Percentiles rank a stretch among this genome's conserved stretches.
Conservation (phyloP, 1,140 invertebrate genomes). For the Trissolcus basalis region DNA sequence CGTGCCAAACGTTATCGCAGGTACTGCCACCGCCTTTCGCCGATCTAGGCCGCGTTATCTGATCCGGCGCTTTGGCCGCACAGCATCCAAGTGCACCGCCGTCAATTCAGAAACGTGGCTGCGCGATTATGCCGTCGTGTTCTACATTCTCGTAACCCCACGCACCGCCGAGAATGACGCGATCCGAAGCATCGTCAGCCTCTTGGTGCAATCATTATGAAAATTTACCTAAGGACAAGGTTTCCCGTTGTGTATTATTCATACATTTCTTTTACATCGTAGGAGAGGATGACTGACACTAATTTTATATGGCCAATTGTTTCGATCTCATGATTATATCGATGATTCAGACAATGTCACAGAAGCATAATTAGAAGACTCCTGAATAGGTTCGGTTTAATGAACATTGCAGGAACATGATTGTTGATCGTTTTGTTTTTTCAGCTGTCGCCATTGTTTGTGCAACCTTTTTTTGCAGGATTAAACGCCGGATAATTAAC, state of each 20-base stretch:
- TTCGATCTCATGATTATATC: not conserved
- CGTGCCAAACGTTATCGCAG: conserved; percentile 46
- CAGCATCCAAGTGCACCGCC: conserved; percentile 4
- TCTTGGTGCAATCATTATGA: conserved; percentile 35
- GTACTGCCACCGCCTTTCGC: conserved; percentile 35
- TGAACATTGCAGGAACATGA: not conserved
- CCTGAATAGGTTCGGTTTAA: not conserved
- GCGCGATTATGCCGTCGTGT: conserved; percentile 13
- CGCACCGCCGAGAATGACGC: conserved; percentile 30
- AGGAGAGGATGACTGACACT: conserved; percentile 18
- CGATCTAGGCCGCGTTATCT: conserved; percentile 12
- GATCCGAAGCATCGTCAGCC: conserved; percentile 20
- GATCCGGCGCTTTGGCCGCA: conserved; percentile 6
- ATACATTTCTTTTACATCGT: conserved; percentile 19
- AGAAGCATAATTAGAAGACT: conserved; percentile 45
- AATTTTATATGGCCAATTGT: conserved; percentile 1
- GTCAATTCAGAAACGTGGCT: not conserved
- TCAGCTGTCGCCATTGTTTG: conserved; percentile 1
- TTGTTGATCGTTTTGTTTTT: conserved; percentile 10
- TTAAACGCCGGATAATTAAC: conserved; percentile 1
- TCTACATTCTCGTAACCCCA: conserved; percentile 44
- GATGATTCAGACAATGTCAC: conserved; percentile 32
- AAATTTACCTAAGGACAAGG: conserved; percentile 44
- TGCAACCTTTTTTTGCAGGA: conserved; percentile 31
- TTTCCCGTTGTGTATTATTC: conserved; percentile 34